A percentile compares a stretch with the other conserved stretches of the same genome.
Evolutionary conservation across 2,113 vertebrate species (phyloP).

Genomic region (Charadrius vociferus): DNA sequence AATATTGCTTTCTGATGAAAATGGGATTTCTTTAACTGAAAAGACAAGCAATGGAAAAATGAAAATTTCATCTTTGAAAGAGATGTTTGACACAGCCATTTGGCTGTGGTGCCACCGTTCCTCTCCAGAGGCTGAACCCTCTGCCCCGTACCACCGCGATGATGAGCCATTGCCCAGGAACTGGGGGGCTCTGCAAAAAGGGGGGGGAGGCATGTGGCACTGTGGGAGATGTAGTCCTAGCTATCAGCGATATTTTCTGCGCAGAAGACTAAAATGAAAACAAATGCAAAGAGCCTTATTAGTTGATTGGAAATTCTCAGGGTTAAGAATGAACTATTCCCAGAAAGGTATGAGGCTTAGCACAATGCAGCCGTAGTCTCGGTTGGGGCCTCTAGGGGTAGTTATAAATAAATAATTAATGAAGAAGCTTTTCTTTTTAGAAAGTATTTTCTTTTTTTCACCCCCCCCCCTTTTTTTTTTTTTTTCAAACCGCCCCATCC

Average conservation of each 20-base stretch:
- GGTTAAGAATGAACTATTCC: not conserved
- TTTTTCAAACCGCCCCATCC: not conserved
- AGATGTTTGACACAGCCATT: not conserved
- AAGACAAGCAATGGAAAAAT: not conserved
- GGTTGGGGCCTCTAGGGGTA: not conserved
- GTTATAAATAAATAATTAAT: not conserved
- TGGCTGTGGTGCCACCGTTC: not conserved
- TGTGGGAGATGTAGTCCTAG: not conserved
- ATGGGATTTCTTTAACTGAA: not conserved
- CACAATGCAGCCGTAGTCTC: too few species aligned
- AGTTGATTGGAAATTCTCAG: not conserved
- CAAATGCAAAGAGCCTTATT: not conserved
- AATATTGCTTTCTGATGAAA: not conserved
- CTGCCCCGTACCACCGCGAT: accelerated
- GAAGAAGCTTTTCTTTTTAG: not conserved
- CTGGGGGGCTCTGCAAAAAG: not conserved
- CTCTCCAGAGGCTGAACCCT: not conserved
- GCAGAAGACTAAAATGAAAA: not conserved
- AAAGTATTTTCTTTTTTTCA: not conserved
- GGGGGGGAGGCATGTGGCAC: not conserved
- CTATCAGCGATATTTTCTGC: not conserved
- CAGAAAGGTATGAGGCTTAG: not conserved
- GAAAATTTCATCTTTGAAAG: not conserved
- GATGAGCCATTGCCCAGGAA: not conserved
- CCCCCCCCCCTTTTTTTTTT: not conserved